Evolutionary conservation across 1,140 invertebrate genomes (phyloP), one percentile per base, ranked within the genome.

Genomic region (Megalopta genalis): DNA sequence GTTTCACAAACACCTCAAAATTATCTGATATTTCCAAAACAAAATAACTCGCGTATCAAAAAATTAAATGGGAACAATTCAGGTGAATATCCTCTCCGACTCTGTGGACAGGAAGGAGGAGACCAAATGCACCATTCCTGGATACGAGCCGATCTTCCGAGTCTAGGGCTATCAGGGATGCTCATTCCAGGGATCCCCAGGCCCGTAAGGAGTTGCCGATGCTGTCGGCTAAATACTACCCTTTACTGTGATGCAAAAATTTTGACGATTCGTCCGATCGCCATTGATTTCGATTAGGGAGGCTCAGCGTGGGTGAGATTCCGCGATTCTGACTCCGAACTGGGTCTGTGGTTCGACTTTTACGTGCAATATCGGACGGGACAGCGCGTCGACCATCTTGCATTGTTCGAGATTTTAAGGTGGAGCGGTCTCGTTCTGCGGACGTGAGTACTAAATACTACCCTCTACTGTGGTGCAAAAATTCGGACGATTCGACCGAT

Each of bases 101-200:
- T 65, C 81, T 16, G 90, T 91, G 12, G 89, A 90, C 2, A 71
- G 84, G 9, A 89, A 88, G 18, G 93, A 94, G 14, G 91, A 95
- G 89, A 94, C 93, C 60, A 91, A 92, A 25, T 95, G 95, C 86
- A 94, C 94, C 1, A 90, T 95, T 2, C 92, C 93, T 6, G 95
- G 94, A 0, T 95, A 95, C 88, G 93, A 94, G 8, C 93, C n/a
- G 94, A 77, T 91, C 95, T 0, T 96, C 95, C 89, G 93, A 93
- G 6, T 94, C 94, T 8, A 90, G 93, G 32, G 93, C 94, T 42
- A 94, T 94, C 65, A 90, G 95, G 9, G 94, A 95, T 84, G 91
- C 93, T 18, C 95, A 95, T 88, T 93, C 93, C 39, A 93, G 94
- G 68, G 94, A 94, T 84, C 91, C 90, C 7, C 92, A 90, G 71